Evolutionary conservation across 2,888 invertebrate species (phyloP), one percentile per base, ranked within the genome.

Genomic region (Amblyjoppa proteus): DNA sequence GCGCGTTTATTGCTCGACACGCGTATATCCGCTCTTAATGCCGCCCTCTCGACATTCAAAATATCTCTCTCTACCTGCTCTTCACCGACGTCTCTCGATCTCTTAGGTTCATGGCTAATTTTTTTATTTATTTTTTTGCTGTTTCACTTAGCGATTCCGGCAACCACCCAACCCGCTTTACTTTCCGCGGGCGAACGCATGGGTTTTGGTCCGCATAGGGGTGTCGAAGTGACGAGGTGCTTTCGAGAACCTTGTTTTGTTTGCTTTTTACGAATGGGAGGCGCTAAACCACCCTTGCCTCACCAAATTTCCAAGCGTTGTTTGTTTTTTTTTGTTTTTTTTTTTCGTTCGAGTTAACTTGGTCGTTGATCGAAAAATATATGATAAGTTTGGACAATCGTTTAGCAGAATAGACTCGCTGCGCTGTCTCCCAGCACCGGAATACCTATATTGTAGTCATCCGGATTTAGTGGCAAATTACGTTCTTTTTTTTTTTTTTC

Each of bases 11-110:
- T 73, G 87, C 86, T 82, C 89, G 91, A 90, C 90, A 88, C 82
- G 68, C 87, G 88, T 88, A 89, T 91, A 89, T 91, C 91, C 91
- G 91, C 87, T 90, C 84, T 70, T 38, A 83, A 68, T 86, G 84
- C 75, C 31, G 53, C 66, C 66, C 66, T 38, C 83, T 83, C 79
- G 81, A 77, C 81, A 85, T 83, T 81, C 78, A 66, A 58, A 69
- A 64, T 73, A 51, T 81, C 76, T 58, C 68, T 87, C 45, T n/a
- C 45, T 74, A 66, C 68, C 53, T 56, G 49, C 64, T 16, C 38
- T 31, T 68, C 61, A n/a, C 7, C 31, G 13, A 45, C 64, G 64
- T 61, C 6, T 64, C n/a, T 31, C 25, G 51, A 64, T 58, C 34
- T 58, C 34, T 49, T 51, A 56, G 70, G 45, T 41, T 61, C 69